Evolutionary conservation across 2,888 invertebrate species (phyloP).

Genomic region (Caenorhabditis virilis): DNA sequence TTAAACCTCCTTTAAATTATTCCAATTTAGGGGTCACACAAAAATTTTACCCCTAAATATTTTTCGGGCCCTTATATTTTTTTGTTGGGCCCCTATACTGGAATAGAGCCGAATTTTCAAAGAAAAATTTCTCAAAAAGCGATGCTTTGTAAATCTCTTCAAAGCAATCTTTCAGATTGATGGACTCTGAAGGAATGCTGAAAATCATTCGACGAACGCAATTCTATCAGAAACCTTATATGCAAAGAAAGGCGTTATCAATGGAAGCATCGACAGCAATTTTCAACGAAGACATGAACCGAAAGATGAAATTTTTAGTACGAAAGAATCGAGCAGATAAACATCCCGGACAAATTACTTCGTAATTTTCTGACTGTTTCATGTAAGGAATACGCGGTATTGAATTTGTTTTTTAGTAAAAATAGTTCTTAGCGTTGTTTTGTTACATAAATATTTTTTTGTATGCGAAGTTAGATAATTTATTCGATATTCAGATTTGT

Average conservation of each 20-base stretch:
- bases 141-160: no score
- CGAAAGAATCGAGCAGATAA: constrained; percentile 67
- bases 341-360: constrained; percentile 61
- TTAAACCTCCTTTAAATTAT: no score
- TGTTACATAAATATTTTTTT: neutral
- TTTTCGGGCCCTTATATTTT: no score
- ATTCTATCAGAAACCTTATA: constrained; percentile 71
- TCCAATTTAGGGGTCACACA: no score
- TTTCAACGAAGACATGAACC: constrained; percentile 69
- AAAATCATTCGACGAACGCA: constrained; percentile 68
- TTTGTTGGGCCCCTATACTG: no score
- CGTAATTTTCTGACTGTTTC: constrained; percentile 20
- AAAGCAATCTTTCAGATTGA: constrained; percentile 65
- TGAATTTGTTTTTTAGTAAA: neutral
- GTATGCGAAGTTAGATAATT: no score
- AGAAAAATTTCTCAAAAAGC: no score
- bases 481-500: no score
- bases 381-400: neutral
- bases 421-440: no score
- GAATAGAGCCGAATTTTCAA: no score
- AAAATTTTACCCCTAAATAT: no score
- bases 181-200: constrained; percentile 68
- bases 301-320: constrained; percentile 66
- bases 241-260: constrained; percentile 69
- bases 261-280: constrained; percentile 71